A percentile compares a stretch with the other conserved stretches of the same genome.
phyloP scores from a whole-genome alignment of 2,113 vertebrate species.

The Pterocles burchelli region DNA sequence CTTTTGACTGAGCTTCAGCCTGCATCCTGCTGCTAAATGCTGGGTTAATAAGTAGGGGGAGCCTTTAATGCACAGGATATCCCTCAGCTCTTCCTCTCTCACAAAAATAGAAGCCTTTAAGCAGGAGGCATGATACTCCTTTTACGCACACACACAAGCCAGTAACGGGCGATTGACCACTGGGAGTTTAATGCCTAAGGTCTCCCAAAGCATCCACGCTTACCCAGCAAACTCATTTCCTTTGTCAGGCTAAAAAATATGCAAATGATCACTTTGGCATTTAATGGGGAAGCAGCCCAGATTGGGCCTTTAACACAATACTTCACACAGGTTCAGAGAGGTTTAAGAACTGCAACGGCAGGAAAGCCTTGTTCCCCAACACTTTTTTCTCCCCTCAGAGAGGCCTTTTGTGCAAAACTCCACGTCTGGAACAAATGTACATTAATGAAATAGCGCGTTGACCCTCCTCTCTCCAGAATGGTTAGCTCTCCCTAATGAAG shows the following conservation, averaged over 20 bases:
- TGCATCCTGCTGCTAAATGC: slow-evolving; percentile 86
- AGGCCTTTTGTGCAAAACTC: slow-evolving; percentile 63
- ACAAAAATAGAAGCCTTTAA: slow-evolving; percentile 70
- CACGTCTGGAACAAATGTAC: slow-evolving; percentile 58
- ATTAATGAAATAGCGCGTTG: slow-evolving; percentile 49
- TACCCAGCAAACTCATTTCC: slow-evolving; percentile 75
- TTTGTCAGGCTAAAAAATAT: slow-evolving; percentile 78
- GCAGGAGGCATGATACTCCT: slow-evolving; percentile 40
- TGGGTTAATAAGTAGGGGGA: slow-evolving; percentile 85
- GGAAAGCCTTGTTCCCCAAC: slow-evolving; percentile 57
- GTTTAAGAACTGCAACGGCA: slow-evolving; percentile 53
- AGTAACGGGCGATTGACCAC: slow-evolving; percentile 59
- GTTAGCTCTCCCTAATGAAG: slow-evolving; percentile 62
- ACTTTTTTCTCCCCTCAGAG: slow-evolving; percentile 52
- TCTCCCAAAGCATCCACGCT: slow-evolving; percentile 75
- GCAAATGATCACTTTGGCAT: slow-evolving; percentile 75
- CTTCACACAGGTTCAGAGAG: slow-evolving; percentile 43
- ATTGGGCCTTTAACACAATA: slow-evolving; percentile 58
- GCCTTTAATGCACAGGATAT: slow-evolving; percentile 82
- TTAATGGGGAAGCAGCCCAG: slow-evolving; percentile 64
- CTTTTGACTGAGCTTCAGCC: slow-evolving; percentile 84
- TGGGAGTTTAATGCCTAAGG: slow-evolving; percentile 69
- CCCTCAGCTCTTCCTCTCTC: slow-evolving; percentile 78
- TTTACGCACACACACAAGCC: slow-evolving; percentile 14
- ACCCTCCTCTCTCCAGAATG: slow-evolving; percentile 33